phyloP scores from a whole-genome alignment of 2,888 invertebrate genomes.

The Drosophila macrothrix region DNA sequence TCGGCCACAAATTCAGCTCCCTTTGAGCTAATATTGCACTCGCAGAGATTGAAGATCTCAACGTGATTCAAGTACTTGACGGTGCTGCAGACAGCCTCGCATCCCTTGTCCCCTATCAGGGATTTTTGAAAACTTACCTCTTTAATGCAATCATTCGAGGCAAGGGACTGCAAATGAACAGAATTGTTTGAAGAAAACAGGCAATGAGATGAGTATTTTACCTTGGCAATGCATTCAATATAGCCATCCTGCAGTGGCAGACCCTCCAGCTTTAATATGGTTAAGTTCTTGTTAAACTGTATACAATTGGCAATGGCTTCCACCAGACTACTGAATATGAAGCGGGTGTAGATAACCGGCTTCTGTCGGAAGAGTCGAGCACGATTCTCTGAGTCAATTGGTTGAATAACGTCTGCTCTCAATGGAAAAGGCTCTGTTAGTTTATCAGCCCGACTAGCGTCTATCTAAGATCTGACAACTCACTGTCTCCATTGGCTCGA shows the following conservation, averaged over 20 bases:
- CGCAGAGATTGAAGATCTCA: conserved; percentile 89
- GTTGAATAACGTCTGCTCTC: conserved; percentile 65
- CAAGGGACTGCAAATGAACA: conserved; percentile 86
- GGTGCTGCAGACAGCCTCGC: conserved; percentile 89
- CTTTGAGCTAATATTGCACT: conserved; percentile 88
- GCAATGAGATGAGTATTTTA: conserved; percentile 31
- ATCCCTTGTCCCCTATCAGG: conserved; percentile 90
- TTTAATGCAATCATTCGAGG: conserved; percentile 88
- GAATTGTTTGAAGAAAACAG: background rate
- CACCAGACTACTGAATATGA: conserved; percentile 88
- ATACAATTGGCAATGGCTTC: conserved; percentile 89
- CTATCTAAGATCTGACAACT: conserved; percentile 13
- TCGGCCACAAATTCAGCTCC: conserved; percentile 89
- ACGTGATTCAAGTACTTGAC: conserved; percentile 89
- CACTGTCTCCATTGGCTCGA: conserved; percentile 80
- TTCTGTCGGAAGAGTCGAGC: conserved; percentile 88
- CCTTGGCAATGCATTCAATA: conserved; percentile 87
- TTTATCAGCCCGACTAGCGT: no score
- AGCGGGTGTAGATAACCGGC: conserved; percentile 89
- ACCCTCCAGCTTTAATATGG: conserved; percentile 89
- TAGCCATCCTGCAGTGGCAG: conserved; percentile 89
- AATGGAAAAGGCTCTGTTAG: background rate
- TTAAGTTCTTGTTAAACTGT: conserved; percentile 87
- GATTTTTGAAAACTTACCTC: conserved; percentile 89
- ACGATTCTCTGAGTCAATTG: conserved; percentile 87